phyloP scores from a whole-genome alignment of 2,888 invertebrate genomes.

The Suillia variegata region DNA sequence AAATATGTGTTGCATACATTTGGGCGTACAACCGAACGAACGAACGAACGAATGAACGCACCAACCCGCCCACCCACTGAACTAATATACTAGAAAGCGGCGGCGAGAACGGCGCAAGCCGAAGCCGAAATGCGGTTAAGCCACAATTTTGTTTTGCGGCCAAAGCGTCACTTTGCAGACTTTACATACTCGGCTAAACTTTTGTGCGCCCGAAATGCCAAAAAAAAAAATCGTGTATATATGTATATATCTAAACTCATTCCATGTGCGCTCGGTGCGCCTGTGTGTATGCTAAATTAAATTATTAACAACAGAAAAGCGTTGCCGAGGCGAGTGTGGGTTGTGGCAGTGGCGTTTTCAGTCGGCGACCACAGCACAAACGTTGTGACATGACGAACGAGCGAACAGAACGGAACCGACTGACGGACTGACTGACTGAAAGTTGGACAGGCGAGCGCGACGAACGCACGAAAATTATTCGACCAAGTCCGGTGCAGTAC shows the following conservation, averaged over 20 bases:
- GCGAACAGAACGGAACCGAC: too few species aligned
- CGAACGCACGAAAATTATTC: too few species aligned
- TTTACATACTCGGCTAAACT: background rate
- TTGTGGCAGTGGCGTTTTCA: too few species aligned
- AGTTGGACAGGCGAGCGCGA: too few species aligned
- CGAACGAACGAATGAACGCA: too few species aligned
- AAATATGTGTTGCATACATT: background rate
- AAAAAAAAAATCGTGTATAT: background rate
- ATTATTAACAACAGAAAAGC: constrained; percentile 9
- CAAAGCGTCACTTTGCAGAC: background rate
- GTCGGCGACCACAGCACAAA: too few species aligned
- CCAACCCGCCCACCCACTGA: too few species aligned
- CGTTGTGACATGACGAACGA: background rate
- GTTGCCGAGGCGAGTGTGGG: too few species aligned
- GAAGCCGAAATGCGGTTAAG: background rate
- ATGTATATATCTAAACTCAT: background rate
- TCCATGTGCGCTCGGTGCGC: background rate
- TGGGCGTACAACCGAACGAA: background rate
- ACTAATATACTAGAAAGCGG: background rate
- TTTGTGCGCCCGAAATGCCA: background rate
- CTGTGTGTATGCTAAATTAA: constrained; percentile 7
- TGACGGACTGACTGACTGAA: too few species aligned
- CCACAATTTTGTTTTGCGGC: constrained; percentile 2
- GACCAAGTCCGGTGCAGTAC: too few species aligned
- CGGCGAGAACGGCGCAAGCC: background rate